Evolutionary conservation across 1,140 invertebrate genomes (phyloP).

Genomic region (Neodiprion lecontei): DNA sequence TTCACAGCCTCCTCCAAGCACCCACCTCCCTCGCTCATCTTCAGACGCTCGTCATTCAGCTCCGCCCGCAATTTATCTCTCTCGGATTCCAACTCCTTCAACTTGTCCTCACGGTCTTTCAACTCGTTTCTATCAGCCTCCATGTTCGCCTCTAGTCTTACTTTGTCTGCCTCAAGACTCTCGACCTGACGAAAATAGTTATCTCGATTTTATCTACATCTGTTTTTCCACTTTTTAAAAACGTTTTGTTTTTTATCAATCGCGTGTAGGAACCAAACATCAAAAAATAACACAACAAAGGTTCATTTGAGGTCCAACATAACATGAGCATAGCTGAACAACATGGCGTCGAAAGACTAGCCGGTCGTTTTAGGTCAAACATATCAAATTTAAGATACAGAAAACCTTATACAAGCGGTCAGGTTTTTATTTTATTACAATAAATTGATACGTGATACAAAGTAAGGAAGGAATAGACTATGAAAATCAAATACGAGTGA

Average conservation of each 20-base stretch:
- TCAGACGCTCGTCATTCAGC: slow-evolving; percentile 40
- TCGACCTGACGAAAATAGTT: slow-evolving; percentile 31
- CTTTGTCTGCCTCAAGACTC: slow-evolving; percentile 44
- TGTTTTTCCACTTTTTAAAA: too few relatives aligned
- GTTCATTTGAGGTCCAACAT: background rate
- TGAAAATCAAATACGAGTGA: too few relatives aligned
- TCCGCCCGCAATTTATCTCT: slow-evolving; percentile 41
- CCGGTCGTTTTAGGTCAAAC: too few relatives aligned
- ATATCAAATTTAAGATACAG: too few relatives aligned
- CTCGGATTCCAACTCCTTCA: slow-evolving; percentile 37
- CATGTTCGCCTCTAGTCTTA: slow-evolving; percentile 38
- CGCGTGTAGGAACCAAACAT: slow-evolving; percentile 8
- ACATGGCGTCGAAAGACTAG: background rate
- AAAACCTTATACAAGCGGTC: too few relatives aligned
- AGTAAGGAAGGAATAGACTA: too few relatives aligned
- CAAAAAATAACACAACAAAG: slow-evolving; percentile 15
- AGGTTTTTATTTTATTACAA: too few relatives aligned
- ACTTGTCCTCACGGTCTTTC: slow-evolving; percentile 38
- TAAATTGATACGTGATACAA: too few relatives aligned
- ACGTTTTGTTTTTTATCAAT: background rate
- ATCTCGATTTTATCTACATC: too few relatives aligned
- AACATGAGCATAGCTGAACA: background rate
- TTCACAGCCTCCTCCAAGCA: slow-evolving; percentile 39
- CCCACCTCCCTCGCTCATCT: slow-evolving; percentile 43
- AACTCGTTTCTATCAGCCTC: slow-evolving; percentile 29